Evolutionary conservation across 1,140 invertebrate species (phyloP).

Genomic region (Zophobas morio): DNA sequence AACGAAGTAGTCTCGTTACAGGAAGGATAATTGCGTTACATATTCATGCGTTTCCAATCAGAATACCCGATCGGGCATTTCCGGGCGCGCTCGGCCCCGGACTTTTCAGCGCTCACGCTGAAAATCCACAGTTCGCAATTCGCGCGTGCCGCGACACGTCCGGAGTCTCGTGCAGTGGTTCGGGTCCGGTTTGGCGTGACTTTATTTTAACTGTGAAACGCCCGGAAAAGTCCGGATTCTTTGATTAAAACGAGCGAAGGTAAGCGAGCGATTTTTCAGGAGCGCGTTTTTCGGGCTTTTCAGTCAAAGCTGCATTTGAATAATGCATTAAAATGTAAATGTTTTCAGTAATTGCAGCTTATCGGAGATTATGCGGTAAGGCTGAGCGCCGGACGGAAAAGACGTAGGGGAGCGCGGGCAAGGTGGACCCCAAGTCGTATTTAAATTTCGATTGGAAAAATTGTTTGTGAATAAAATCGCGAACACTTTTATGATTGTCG

Average conservation of each 20-base stretch:
- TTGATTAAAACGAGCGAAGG: conserved; percentile 10
- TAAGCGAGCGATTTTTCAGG: conserved; percentile 11
- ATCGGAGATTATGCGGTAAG: not conserved
- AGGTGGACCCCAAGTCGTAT: no score
- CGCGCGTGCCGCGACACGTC: conserved; percentile 35
- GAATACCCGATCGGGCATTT: conserved; percentile 34
- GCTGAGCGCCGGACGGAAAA: not conserved
- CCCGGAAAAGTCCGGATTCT: conserved; percentile 11
- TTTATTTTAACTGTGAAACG: conserved; percentile 30
- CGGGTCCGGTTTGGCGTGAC: conserved; percentile 41
- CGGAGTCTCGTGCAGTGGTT: conserved; percentile 27
- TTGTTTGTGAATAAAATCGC: no score
- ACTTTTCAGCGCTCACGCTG: conserved; percentile 40
- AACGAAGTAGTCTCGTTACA: conserved; percentile 40
- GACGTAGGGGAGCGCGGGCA: no score
- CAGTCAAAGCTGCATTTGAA: not conserved
- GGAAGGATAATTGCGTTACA: conserved; percentile 47
- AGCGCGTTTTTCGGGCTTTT: not conserved
- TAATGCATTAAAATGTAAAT: conserved; percentile 24
- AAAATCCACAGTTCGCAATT: conserved; percentile 45
- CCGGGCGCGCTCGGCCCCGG: conserved; percentile 20
- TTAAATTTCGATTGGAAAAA: no score
- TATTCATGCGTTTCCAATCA: conserved; percentile 49
- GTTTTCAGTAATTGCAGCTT: conserved; percentile 4
- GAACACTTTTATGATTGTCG: no score